Base-by-base conservation (phyloP, 2,888 invertebrate species). In the Eumacrocentrus americanus region DNA sequence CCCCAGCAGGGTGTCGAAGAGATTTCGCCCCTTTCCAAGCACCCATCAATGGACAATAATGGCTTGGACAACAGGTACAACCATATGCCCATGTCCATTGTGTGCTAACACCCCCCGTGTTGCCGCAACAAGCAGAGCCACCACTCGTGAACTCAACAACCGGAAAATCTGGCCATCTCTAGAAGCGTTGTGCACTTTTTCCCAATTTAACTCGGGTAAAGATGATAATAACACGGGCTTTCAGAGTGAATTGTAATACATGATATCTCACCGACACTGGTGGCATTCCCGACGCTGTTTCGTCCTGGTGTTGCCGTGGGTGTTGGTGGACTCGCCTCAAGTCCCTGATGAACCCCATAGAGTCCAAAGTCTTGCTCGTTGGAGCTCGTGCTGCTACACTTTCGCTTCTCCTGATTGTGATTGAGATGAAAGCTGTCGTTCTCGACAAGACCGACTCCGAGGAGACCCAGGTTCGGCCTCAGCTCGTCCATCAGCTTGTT, bases 341-440 rank as follows among this genome's bases (percentile, higher is more conserved):
- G 64, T 0, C 76, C 76, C 60, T 81, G 81, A 62, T 85, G 80
- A 14, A 80, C 87, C 20, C 91, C 90, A 81, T 95, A 95, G 71
- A 95, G 84, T 20, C 93, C 91, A 80, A 94, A 95, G 82, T 95
- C 95, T 81, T 95, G 95, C 42, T 92, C 91, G 51, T 91, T 91
- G 22, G 91, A 91, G 11, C 89, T 88, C 63, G 89, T 87, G 72
- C 89, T 89, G 82, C 92, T 91, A 82, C 92, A 92, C 83, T 92
- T 92, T 67, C 89, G 82, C 63, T 84, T 86, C 61, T 81, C 81
- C 70, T 73, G 84, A 75, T 79, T 84, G 80, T 76, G 82, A 71
- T 75, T 83, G 62, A 85, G 82, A 71, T 89, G 89, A 60, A 85
- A 84, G 68, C 85, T 84, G 77, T 92, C 91, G 72, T 92, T 92